Evolutionary conservation across 1,140 invertebrate species (phyloP).

Genomic region (Oryzaephilus surinamensis): DNA sequence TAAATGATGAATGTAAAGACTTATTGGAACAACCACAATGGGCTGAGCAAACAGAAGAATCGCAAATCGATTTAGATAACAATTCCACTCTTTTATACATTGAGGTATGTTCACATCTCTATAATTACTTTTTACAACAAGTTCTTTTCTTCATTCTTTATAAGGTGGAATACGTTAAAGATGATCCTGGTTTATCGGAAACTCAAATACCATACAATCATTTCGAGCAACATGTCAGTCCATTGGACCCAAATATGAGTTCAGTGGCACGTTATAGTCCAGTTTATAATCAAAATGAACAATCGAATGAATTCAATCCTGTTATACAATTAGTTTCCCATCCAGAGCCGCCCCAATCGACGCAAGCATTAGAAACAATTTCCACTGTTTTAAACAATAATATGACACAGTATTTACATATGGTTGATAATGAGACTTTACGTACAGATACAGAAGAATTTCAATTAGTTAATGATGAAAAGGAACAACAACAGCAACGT

Average conservation of each 20-base stretch:
- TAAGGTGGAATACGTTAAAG: conserved; percentile 46
- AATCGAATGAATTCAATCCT: conserved; percentile 41
- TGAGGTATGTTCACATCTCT: conserved; percentile 20
- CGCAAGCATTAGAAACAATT: conserved; percentile 16
- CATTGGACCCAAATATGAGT: conserved; percentile 49
- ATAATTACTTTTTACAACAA: not conserved
- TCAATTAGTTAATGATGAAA: conserved; percentile 16
- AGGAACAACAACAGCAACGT: conserved; percentile 14
- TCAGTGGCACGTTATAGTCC: conserved; percentile 46
- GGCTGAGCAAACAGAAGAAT: conserved; percentile 1
- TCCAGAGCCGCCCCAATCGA: too few species aligned
- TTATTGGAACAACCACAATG: conserved; percentile 12
- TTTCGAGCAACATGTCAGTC: conserved; percentile 40
- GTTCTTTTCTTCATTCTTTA: conserved; percentile 9
- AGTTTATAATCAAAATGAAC: conserved; percentile 39
- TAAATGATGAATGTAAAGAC: too few species aligned
- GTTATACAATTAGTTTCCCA: conserved; percentile 36
- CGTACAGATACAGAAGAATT: conserved; percentile 2
- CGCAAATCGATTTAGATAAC: conserved; percentile 11
- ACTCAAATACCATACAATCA: conserved; percentile 26
- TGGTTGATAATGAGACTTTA: conserved; percentile 13
- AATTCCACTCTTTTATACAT: conserved; percentile 29
- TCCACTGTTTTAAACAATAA: conserved; percentile 26
- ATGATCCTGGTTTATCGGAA: conserved; percentile 37
- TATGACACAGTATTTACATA: conserved; percentile 33